Percentiles rank a stretch among this genome's conserved stretches.
Evolutionary conservation across 2,797 vertebrate species (phyloP).

Genomic region (Lepus oiostolus): DNA sequence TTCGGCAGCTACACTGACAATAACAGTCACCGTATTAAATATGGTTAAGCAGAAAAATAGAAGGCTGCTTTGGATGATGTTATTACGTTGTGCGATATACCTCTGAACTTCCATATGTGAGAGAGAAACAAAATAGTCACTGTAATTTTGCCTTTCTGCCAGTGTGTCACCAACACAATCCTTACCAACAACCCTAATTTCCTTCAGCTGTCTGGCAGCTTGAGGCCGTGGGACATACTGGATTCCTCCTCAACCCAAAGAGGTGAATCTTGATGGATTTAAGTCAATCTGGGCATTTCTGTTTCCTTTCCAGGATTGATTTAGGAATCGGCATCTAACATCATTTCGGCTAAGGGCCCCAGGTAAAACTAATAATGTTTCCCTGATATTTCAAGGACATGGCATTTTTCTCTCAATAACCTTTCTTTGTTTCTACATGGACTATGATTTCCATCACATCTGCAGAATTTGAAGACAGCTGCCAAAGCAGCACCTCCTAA

Average conservation of each 20-base stretch:
- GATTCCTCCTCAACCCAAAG: background rate
- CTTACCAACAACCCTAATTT: background rate
- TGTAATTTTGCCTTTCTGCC: slow-evolving; percentile 1
- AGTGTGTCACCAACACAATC: background rate
- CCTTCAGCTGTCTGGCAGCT: background rate
- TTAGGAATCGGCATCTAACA: background rate
- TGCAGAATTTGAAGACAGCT: slow-evolving; percentile 2
- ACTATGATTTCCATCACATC: background rate
- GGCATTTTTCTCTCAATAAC: background rate
- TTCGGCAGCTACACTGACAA: background rate
- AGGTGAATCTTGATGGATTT: background rate
- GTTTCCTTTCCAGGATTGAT: background rate
- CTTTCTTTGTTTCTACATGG: background rate
- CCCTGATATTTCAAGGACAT: background rate
- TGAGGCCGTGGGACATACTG: background rate
- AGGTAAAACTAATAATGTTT: background rate
- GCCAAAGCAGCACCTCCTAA: background rate
- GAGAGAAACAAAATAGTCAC: background rate
- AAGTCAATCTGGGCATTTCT: background rate
- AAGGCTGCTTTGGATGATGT: background rate
- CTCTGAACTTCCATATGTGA: background rate
- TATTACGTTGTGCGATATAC: background rate
- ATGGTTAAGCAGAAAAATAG: background rate
- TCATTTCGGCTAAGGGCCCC: background rate
- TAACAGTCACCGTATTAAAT: background rate